A percentile compares a stretch with the other conserved stretches of the same genome.
Evolutionary conservation across 2,113 vertebrate genomes (phyloP).

Genomic region (Xenopus tropicalis): DNA sequence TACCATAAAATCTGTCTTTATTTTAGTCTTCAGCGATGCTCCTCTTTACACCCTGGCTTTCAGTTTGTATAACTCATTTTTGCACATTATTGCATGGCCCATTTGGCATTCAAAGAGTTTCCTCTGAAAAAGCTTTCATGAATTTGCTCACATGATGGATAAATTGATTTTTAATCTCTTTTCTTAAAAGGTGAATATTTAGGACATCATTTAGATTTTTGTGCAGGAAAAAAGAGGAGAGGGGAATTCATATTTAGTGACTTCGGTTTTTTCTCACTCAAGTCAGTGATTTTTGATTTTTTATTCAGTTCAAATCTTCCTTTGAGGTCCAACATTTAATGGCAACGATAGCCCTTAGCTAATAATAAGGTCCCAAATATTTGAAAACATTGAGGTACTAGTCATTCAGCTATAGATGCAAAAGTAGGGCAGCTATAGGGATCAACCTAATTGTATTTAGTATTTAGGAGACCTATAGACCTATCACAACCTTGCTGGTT

Average conservation of each 20-base stretch:
- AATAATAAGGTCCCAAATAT: no score
- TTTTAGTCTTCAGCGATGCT: slow-evolving; percentile 78
- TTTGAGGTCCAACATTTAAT: no score
- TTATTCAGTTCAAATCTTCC: no score
- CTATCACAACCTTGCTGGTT: no score
- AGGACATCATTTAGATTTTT: not conserved
- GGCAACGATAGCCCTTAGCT: no score
- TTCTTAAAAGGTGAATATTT: slow-evolving; percentile 3
- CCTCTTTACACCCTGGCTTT: slow-evolving; percentile 76
- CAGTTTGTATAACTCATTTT: slow-evolving; percentile 83
- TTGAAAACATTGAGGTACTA: no score
- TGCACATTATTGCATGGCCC: slow-evolving; percentile 78
- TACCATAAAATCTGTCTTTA: slow-evolving; percentile 87
- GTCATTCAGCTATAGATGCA: no score
- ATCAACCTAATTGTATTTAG: not conserved
- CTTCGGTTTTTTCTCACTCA: no score
- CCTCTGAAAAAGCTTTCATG: slow-evolving; percentile 66
- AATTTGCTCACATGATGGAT: slow-evolving; percentile 51
- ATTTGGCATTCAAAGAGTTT: slow-evolving; percentile 76
- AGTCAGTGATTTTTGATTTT: no score
- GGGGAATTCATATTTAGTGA: no score
- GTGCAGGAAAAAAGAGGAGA: no score
- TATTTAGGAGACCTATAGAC: not conserved
- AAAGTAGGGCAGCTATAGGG: no score
- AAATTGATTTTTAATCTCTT: slow-evolving; percentile 38